These are phyloP conservation scores for Puntigrus tetrazona DNA, from an alignment of 2,113 vertebrate species.

Conservation along the genomic window DNA sequence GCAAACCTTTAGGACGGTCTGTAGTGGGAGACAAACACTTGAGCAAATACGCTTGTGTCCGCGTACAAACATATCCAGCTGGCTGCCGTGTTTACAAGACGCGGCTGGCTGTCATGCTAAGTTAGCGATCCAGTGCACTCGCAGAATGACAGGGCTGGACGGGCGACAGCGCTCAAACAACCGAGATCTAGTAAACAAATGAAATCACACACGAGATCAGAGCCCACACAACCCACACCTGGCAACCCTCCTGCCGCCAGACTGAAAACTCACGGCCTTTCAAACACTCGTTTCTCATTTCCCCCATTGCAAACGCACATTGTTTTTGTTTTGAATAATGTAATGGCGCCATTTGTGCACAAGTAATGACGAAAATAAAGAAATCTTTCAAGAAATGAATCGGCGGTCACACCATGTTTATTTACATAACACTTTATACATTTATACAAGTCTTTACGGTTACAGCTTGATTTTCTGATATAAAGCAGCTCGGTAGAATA, in stretches of 20 bases:
- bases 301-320: background rate
- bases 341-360: background rate
- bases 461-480: too few species aligned
- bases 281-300: background rate
- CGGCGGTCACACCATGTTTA: too few species aligned
- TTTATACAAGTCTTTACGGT: too few species aligned
- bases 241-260: background rate
- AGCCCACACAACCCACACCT: constrained; percentile 8
- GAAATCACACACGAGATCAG: constrained; percentile 4
- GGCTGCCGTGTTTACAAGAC: constrained; percentile 27
- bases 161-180: constrained; percentile 42
- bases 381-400: background rate
- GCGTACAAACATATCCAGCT: background rate
- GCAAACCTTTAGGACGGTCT: constrained; percentile 1
- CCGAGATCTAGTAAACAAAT: constrained; percentile 16
- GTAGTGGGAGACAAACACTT: constrained; percentile 1
- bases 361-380: background rate
- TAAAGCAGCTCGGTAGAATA: too few species aligned
- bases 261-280: background rate
- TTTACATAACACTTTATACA: too few species aligned
- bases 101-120: background rate
- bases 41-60: constrained; percentile 11
- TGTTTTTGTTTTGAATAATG: background rate
- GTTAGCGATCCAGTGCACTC: constrained; percentile 7
- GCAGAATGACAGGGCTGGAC: background rate